phyloP scores from a whole-genome alignment of 2,888 invertebrate genomes.

The Chloroclysta siterata region DNA sequence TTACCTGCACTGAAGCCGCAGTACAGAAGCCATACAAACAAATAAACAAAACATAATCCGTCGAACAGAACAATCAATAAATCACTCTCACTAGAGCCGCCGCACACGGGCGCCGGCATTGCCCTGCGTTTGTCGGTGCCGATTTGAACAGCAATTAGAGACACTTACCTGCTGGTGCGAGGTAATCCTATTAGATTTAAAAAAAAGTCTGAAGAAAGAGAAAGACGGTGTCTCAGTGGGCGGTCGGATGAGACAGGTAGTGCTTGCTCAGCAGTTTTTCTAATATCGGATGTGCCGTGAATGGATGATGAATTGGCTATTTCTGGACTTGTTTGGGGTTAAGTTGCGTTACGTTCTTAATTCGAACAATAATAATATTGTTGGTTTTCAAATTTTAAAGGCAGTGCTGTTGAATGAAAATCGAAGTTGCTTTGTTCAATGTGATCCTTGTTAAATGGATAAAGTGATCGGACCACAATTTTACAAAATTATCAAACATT shows the following conservation, averaged over 20 bases:
- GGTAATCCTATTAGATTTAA: conserved; percentile 73
- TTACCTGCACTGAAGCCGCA: conserved; percentile 28
- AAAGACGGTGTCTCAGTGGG: conserved; percentile 59
- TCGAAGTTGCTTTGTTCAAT: neutral
- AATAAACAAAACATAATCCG: conserved; percentile 75
- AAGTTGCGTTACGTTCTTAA: conserved; percentile 35
- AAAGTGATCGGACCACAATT: no score
- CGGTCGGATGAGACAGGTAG: conserved; percentile 55
- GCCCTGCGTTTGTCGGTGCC: conserved; percentile 73
- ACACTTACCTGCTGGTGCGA: conserved; percentile 79
- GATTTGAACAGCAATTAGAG: conserved; percentile 84
- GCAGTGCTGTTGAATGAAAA: conserved; percentile 6
- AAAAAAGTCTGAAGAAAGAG: conserved; percentile 44
- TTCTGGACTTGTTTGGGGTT: conserved; percentile 36
- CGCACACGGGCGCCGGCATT: conserved; percentile 74
- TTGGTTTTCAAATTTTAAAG: conserved; percentile 13
- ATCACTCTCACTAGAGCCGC: conserved; percentile 76
- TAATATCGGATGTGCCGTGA: conserved; percentile 31
- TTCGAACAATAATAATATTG: conserved; percentile 19
- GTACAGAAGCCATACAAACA: conserved; percentile 70
- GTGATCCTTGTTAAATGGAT: neutral
- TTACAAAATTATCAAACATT: no score
- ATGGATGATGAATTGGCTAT: conserved; percentile 39
- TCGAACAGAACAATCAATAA: conserved; percentile 75
- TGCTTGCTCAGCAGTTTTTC: conserved; percentile 37